Evolutionary conservation across 2,888 invertebrate species (phyloP), one percentile per base, ranked within the genome.

Genomic region (Periphyllus acericola): DNA sequence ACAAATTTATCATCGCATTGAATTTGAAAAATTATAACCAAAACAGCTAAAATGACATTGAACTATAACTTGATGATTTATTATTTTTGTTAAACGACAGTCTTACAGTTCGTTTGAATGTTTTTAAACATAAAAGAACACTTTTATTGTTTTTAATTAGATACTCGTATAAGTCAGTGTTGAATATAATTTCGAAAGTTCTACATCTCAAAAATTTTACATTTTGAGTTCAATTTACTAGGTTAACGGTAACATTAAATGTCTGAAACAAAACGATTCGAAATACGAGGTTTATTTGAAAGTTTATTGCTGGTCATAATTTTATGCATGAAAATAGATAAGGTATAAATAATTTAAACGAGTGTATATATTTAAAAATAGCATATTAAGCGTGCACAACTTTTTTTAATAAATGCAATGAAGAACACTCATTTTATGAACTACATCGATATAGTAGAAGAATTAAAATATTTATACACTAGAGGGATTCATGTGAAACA

Each of bases 101-200:
- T 46, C 19, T 76, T 19, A n/a, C 9, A 19, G 46, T 29, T 76
- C 21, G 29, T 46, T 9, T 76, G 46, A 46, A 76, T 46, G 46
- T 46, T 40, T 9, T 46, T 60, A 60, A 19, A 5, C 21, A 25
- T 25, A 25, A 21, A 60, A 5, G 3, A 21, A 25, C 5, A 17
- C 29, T 40, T 76, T 76, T 76, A 46, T 76, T 5, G 29, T 76
- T 76, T 76, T 76, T 76, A 76, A 76, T 76, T 76, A 76, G n/a
- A n/a, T n/a, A n/a, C n/a, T n/a, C 11, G 46, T 29, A 46, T 46
- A 40, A 19, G 25, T 25, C 8, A 6, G 60, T 25, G 60, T 25
- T 25, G 46, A 21, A 60, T 60, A 25, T 60, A 19, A 25, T 60
- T 60, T 60, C 4, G 25, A 9, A 25, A 60, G 60, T 60, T 60